These are phyloP conservation scores for Urophycis tenuis DNA, from an alignment of 2,797 vertebrate genomes.

Conservation along the genomic window DNA sequence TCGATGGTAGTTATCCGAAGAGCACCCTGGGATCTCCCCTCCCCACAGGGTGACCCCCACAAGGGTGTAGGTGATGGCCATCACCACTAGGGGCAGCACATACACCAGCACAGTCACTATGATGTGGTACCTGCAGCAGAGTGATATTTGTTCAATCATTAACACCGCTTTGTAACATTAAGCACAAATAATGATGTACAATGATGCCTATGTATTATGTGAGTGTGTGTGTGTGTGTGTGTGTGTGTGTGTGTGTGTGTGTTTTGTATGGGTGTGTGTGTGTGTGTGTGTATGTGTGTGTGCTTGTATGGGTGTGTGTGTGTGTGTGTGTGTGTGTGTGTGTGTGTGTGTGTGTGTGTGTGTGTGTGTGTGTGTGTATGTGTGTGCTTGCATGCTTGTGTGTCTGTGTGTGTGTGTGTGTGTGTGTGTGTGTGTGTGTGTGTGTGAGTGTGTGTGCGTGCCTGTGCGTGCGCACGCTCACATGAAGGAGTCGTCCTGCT, in stretches of 20 bases:
- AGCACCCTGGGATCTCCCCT: constrained; percentile 91
- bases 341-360: neutral
- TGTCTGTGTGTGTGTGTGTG: neutral
- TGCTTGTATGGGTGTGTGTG: constrained; percentile 5
- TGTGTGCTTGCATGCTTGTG: neutral
- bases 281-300: constrained; percentile 8
- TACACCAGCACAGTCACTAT: constrained; percentile 88
- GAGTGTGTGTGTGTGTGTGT: constrained; percentile 2
- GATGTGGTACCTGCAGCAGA: constrained; percentile 80
- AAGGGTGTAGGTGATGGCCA: constrained; percentile 93
- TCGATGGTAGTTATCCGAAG: constrained; percentile 89
- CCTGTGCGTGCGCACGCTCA: constrained; percentile 59
- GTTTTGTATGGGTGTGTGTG: neutral
- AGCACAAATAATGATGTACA: neutral
- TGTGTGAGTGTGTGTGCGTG: no score
- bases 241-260: constrained; percentile 9
- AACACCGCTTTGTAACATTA: neutral
- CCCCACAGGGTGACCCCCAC: constrained; percentile 94
- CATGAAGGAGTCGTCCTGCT: constrained; percentile 79
- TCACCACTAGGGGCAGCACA: constrained; percentile 85
- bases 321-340: neutral
- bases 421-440: neutral
- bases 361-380: constrained; percentile 3
- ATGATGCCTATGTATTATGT: neutral
- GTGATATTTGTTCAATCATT: neutral